Percentiles rank a stretch among this genome's conserved stretches.
Evolutionary conservation across 2,888 invertebrate genomes (phyloP).

Genomic region (Gortyna flavago): DNA sequence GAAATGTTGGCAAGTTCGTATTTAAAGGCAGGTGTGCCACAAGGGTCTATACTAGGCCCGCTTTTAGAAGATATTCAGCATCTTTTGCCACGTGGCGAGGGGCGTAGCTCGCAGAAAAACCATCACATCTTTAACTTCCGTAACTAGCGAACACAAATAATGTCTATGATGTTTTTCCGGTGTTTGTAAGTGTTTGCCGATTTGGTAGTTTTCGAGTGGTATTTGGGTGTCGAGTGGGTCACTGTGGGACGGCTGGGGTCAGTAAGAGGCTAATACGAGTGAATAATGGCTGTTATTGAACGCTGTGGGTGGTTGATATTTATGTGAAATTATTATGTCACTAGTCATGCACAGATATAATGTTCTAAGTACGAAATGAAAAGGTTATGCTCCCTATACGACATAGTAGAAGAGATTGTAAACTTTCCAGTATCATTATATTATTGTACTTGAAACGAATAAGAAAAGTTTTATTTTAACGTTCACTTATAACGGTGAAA

Average conservation of each 20-base stretch:
- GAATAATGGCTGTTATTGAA: slow-evolving; percentile 56
- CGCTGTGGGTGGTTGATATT: slow-evolving; percentile 54
- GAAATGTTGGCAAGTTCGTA: slow-evolving; percentile 58
- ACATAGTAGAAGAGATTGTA: not conserved
- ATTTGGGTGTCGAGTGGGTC: slow-evolving; percentile 78
- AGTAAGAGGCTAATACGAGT: slow-evolving; percentile 65
- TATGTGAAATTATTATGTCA: slow-evolving; percentile 36
- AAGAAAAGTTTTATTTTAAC: not conserved
- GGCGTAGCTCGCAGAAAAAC: slow-evolving; percentile 86
- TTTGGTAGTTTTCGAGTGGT: slow-evolving; percentile 82
- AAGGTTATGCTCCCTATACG: not conserved
- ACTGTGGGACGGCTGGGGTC: slow-evolving; percentile 65
- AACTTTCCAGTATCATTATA: not conserved
- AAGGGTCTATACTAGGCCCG: slow-evolving; percentile 83
- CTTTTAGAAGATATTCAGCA: slow-evolving; percentile 87
- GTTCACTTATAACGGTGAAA: not conserved
- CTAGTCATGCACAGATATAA: slow-evolving; percentile 12
- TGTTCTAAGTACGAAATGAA: not conserved
- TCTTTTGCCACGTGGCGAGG: slow-evolving; percentile 87
- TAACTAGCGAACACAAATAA: slow-evolving; percentile 87
- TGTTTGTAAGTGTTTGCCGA: slow-evolving; percentile 80
- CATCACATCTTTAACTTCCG: slow-evolving; percentile 86
- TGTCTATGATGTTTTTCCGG: slow-evolving; percentile 89
- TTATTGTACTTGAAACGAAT: too few relatives aligned
- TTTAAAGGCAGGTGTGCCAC: slow-evolving; percentile 86